Base-by-base conservation (phyloP, 1,140 invertebrate genomes). In the Rhopalosiphum maidis region DNA sequence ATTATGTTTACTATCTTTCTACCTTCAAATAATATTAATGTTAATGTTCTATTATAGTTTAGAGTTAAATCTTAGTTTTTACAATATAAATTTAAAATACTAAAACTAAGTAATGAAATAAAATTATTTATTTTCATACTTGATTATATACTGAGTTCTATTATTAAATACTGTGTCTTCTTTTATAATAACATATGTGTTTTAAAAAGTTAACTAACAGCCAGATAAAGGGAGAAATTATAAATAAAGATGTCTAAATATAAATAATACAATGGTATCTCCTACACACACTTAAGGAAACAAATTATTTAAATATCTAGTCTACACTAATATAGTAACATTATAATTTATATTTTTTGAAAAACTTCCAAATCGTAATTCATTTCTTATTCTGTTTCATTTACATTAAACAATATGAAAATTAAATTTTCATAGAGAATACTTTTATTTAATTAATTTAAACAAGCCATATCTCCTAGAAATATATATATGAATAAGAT, bases 211-310 rank as follows among this genome's bases (percentile, higher is more conserved):
- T 68, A 21, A 90, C 11, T 43, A 9, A 90, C n/a, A 90, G n/a
- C 30, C 60, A 77, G 4, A 77, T 77, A 77, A 77, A 77, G 54
- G 55, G 51, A 68, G 89, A 60, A 37, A 68, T 68, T 90, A 90
- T 43, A 68, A 90, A 90, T 90, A 90, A 11, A 90, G 35, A 68
- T 68, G 30, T 90, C 89, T 90, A 90, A 90, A 90, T 90, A 90
- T 90, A 90, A 90, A 41, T 43, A 90, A 60, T n/a, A 90, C 89
- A 90, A 90, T 90, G 23, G 6, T 37, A n/a, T 46, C 7, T 43
- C 55, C 37, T 60, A 30, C 37, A 68, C 37, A 68, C 25, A 68
- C 37, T 43, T 90, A 37, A 25, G 87, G 30, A 43, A 90, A 90
- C 18, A 90, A 90, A 43, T 68, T 90, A 43, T 68, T 68, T 68